Evolutionary conservation across 2,113 vertebrate species (phyloP).

Genomic region (Origma solitaria): DNA sequence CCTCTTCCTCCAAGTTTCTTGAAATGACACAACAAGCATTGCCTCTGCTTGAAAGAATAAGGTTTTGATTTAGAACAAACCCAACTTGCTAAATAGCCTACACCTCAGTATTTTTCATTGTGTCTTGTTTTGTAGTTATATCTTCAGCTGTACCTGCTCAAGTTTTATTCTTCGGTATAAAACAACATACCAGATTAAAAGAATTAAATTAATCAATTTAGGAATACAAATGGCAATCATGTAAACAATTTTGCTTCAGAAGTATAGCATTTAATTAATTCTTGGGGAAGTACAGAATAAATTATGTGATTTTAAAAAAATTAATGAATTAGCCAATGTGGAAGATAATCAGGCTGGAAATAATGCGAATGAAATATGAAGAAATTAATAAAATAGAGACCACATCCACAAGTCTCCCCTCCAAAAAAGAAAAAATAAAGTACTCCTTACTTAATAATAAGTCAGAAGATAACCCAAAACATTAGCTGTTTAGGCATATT

Average conservation of each 20-base stretch:
- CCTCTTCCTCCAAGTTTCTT: background rate
- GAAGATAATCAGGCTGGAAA: background rate
- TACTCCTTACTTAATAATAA: background rate
- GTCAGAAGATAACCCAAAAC: background rate
- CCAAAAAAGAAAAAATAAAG: fast-evolving
- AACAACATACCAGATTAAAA: background rate
- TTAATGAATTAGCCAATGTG: background rate
- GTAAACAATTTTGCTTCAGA: background rate
- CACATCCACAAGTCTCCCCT: background rate
- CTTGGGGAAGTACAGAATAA: background rate
- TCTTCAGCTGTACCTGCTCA: background rate
- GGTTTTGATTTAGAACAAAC: background rate
- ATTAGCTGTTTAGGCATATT: background rate
- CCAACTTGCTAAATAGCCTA: background rate
- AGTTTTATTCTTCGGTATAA: background rate
- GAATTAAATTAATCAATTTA: background rate
- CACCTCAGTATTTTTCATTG: background rate
- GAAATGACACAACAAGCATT: background rate
- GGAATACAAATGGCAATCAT: background rate
- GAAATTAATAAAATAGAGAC: background rate
- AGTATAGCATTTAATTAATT: background rate
- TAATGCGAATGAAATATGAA: background rate
- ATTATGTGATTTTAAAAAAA: background rate
- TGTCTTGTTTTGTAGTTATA: background rate
- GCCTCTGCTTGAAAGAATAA: background rate